A percentile compares a stretch with the other conserved stretches of the same genome.
These are phyloP conservation scores for Ia io DNA, from an alignment of 2,113 vertebrate species.

Conservation along the genomic window DNA sequence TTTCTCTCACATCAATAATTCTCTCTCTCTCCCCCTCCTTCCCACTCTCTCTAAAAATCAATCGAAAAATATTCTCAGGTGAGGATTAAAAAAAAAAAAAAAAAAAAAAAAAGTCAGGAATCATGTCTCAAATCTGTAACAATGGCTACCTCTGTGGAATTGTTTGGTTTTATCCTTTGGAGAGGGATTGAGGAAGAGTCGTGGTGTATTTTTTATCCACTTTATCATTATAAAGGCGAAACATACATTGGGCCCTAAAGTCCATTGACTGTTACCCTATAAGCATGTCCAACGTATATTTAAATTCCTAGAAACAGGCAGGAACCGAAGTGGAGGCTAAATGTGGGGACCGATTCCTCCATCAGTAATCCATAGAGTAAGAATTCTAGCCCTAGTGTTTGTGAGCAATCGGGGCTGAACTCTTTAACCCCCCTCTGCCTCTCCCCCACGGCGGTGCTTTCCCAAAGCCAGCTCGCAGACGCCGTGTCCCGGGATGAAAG, in stretches of 20 bases:
- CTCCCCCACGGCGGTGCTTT: not conserved
- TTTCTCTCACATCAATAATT: no score
- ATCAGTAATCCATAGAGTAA: not conserved
- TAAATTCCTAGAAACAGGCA: not conserved
- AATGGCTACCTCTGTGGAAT: not conserved
- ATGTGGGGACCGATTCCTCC: not conserved
- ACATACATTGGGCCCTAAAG: not conserved
- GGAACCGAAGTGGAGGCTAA: not conserved
- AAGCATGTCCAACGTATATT: not conserved
- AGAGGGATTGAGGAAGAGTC: not conserved
- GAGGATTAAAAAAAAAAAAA: no score
- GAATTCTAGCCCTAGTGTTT: not conserved
- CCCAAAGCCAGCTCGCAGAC: not conserved
- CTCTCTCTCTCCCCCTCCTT: no score
- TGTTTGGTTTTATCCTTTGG: not conserved
- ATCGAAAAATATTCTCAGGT: no score
- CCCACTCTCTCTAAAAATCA: no score
- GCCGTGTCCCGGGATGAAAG: not conserved
- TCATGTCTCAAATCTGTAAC: not conserved
- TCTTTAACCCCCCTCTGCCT: no score
- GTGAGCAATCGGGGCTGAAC: not conserved
- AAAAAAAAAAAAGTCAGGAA: not conserved
- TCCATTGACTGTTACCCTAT: not conserved
- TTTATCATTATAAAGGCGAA: not conserved
- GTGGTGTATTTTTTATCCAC: not conserved